Base-by-base conservation (phyloP, 2,888 invertebrate species). In the Dicranocentrus wangi region DNA sequence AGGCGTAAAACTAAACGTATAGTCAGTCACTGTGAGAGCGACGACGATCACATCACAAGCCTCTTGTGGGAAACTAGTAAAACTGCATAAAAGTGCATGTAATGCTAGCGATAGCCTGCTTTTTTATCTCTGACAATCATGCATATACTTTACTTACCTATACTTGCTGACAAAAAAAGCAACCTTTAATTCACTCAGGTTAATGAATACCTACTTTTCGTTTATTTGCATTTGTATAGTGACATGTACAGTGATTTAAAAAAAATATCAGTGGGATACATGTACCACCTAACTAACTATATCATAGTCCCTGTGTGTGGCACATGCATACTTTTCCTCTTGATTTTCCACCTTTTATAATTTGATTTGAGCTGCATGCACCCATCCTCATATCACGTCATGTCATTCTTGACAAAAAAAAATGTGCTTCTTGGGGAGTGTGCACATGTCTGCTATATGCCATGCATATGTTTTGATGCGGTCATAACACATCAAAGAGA, bases 1-100 rank as follows among this genome's bases (percentile, higher is more conserved):
- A 47, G 47, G 15, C 47, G 47, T 21, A 19, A 55, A 8, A 21
- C 55, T 55, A 55, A 21, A 8, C 5, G 51, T 8, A 15, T 13
- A 5, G 53, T 53, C 13, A 17, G 53, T 53, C 32, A 32, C 32
- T 3, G 32, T 32, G 32, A 32, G 32, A 32, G 55, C 55, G 21
- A 3, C 21, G 25, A 1, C 27, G 27, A 60, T 60, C 58, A 15
- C 17, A 19, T 39, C 13, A 23, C 1, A 60, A 27, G 32, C 5
- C 21, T 32, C 19, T 25, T 63, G 63, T 63, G 63, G 63, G 63
- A 63, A 60, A 63, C 63, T 32, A 63, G 28, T 63, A 13, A n/a
- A n/a, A 3, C 27, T 60, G 27, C 55, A 21, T 55, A 55, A 23
- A 55, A 10, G 55, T 23, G 23, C 25, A 55, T 55, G 55, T 55